These are phyloP conservation scores for Bellardia bayeri DNA, from an alignment of 2,888 invertebrate genomes.

Conservation along the genomic window DNA sequence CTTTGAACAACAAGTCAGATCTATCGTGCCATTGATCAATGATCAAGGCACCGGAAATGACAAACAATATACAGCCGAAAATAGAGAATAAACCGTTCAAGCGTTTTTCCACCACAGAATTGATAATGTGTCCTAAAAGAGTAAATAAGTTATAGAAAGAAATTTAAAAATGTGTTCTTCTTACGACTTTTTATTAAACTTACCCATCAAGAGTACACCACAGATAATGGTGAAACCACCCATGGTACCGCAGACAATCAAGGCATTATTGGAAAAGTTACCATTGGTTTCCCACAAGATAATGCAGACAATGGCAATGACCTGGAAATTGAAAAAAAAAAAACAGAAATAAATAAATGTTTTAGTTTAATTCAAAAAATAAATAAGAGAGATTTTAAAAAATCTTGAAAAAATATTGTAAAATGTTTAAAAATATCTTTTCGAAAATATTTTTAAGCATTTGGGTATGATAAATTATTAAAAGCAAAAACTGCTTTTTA, in stretches of 20 bases:
- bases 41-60: slow-evolving; percentile 81
- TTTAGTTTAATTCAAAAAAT: neutral
- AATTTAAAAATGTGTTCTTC: neutral
- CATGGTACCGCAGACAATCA: slow-evolving; percentile 82
- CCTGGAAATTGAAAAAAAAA: slow-evolving; percentile 74
- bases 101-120: slow-evolving; percentile 82
- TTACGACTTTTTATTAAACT: slow-evolving; percentile 61
- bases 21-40: slow-evolving; percentile 81
- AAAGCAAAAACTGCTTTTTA: too few relatives aligned
- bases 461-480: too few relatives aligned
- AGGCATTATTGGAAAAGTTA: slow-evolving; percentile 74
- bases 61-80: slow-evolving; percentile 81
- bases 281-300: slow-evolving; percentile 79
- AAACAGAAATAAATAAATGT: slow-evolving; percentile 6
- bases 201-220: slow-evolving; percentile 80
- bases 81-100: slow-evolving; percentile 81
- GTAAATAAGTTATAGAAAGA: neutral
- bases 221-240: slow-evolving; percentile 82
- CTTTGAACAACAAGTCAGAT: slow-evolving; percentile 76
- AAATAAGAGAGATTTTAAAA: neutral
- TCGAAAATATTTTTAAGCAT: too few relatives aligned
- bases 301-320: slow-evolving; percentile 81
- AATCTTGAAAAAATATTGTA: neutral
- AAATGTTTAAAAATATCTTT: neutral
- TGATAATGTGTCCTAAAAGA: slow-evolving; percentile 80